Base-by-base conservation (phyloP, 2,888 invertebrate genomes). In the Melipona bicolor region DNA sequence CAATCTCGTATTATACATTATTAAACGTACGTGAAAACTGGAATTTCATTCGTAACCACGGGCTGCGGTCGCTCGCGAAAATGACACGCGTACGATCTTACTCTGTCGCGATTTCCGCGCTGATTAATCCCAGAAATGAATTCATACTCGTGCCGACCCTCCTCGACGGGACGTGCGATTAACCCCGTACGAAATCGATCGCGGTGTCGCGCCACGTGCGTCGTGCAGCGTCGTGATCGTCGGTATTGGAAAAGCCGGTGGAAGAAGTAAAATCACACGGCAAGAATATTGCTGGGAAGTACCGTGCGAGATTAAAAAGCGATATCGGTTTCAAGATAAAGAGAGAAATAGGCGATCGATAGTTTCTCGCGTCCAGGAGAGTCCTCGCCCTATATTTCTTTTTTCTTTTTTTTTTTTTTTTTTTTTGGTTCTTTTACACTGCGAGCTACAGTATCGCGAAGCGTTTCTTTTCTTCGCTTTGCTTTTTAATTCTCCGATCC, bases 41-140 rank as follows among this genome's bases (percentile, higher is more conserved):
- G 78, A 80, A 67, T 67, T 71, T 78, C 78, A 71, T 78, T 71
- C 78, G 36, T 67, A 80, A 65, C 65, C 52, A 43, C 43, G 43
- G 67, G 5, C 19, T 24, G 61, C 76, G 52, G 61, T 52, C 43
- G 52, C 36, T 67, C 61, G 32, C 77, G 78, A 50, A 67, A 61
- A 80, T 78, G 77, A 50, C 70, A 36, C 32, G 21, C 32, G 21
- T 1, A n/a, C 43, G 50, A 15, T 21, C 50, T 54, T 52, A 21
- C 36, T 17, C n/a, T 17, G 62, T 19, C 27, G n/a, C 15, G 17
- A 36, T 19, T 49, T 56, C 17, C 50, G 9, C 43, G 59, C 61
- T 59, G 17, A 78, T 80, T 61, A 78, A 77, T 80, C 52, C 71
- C 13, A 27, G 9, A 27, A 36, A 17, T 52, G 27, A 24, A 71